These are phyloP conservation scores for Tipula helvola DNA, from an alignment of 2,888 invertebrate genomes.

Conservation along the genomic window DNA sequence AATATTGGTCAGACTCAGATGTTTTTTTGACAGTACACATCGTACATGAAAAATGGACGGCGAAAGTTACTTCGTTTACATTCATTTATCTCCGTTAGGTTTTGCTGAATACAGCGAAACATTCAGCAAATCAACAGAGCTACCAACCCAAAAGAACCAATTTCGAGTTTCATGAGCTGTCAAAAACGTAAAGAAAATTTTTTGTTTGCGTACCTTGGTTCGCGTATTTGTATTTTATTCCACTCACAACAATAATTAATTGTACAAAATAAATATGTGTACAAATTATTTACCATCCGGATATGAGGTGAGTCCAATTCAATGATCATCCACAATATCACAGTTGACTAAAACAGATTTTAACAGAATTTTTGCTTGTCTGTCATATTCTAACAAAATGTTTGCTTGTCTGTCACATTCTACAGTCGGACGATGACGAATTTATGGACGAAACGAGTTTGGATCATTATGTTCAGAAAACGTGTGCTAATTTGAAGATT, in stretches of 20 bases:
- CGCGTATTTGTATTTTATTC: neutral
- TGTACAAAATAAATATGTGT: neutral
- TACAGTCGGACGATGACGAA: neutral
- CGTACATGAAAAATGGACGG: neutral
- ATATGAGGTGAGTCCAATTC: neutral
- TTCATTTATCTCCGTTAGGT: neutral
- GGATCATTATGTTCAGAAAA: conserved; percentile 12
- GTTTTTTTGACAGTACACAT: neutral
- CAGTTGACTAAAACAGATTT: neutral
- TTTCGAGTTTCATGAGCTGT: neutral
- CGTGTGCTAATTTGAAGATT: conserved; percentile 27
- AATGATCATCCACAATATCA: neutral
- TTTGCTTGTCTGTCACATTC: neutral
- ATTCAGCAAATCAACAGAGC: neutral
- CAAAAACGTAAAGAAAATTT: neutral
- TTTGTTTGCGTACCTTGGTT: neutral
- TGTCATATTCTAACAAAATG: too few species aligned
- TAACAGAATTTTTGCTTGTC: neutral
- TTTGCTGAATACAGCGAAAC: neutral
- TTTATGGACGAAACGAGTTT: neutral
- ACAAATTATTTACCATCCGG: neutral
- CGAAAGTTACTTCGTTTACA: neutral
- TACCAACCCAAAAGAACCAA: neutral
- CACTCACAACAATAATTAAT: neutral
- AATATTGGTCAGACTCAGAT: neutral